A percentile compares a stretch with the other conserved stretches of the same genome.
These are phyloP conservation scores for Nettapus auritus DNA, from an alignment of 2,113 vertebrate species.

Conservation along the genomic window DNA sequence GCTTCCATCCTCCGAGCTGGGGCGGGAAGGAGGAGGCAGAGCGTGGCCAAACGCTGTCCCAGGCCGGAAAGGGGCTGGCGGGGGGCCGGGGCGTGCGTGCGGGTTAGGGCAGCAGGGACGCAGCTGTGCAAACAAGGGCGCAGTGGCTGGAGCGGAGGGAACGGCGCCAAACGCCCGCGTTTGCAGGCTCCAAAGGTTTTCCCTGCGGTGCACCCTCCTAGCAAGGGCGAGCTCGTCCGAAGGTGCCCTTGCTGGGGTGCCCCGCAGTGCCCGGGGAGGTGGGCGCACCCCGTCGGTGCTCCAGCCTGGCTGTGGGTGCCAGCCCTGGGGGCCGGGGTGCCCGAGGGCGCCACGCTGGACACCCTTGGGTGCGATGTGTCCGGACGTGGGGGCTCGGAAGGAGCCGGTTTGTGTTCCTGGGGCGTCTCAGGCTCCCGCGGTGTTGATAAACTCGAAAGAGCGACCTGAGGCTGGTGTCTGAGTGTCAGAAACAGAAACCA, in stretches of 20 bases:
- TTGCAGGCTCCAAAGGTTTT: background rate
- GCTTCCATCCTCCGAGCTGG: background rate
- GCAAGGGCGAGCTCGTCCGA: background rate
- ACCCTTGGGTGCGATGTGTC: background rate
- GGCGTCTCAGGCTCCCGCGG: background rate
- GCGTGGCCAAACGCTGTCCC: background rate
- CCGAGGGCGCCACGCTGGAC: background rate
- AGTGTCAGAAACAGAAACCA: constrained; percentile 70
- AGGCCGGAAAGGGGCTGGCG: constrained; percentile 5
- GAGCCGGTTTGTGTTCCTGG: background rate
- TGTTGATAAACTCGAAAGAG: constrained; percentile 28
- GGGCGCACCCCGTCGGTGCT: fast-evolving
- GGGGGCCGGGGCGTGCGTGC: background rate
- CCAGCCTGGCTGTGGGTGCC: background rate
- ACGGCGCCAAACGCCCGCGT: background rate
- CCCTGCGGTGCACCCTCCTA: background rate
- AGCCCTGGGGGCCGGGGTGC: fast-evolving
- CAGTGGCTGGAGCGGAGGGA: background rate
- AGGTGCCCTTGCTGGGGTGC: background rate
- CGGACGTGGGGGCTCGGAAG: background rate
- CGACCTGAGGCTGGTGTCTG: constrained; percentile 61
- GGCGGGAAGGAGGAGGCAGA: background rate
- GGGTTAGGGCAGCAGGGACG: background rate
- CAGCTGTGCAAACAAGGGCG: constrained; percentile 62
- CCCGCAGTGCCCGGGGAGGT: background rate